Conservation (phyloP, 2,888 invertebrate genomes). For the Phengaris alcon region DNA sequence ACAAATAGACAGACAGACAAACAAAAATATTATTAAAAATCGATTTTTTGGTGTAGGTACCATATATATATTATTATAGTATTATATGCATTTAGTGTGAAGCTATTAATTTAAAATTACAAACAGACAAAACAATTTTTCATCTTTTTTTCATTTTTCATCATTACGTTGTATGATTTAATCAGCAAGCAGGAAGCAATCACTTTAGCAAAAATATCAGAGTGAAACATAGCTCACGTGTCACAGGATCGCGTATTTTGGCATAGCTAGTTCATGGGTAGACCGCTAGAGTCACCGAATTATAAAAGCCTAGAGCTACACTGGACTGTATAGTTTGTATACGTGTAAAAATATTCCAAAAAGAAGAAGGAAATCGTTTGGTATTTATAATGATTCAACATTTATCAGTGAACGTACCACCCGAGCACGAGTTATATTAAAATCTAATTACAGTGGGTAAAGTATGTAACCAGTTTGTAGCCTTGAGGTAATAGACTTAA, state of each 20-base stretch:
- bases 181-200: not conserved
- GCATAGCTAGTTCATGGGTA: not conserved
- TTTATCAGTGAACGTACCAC: not conserved
- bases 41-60: too few species aligned
- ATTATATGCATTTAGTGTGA: too few species aligned
- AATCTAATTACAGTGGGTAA: slow-evolving; percentile 8
- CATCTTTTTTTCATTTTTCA: too few species aligned
- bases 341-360: not conserved
- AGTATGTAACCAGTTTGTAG: slow-evolving; percentile 12
- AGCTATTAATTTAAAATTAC: too few species aligned
- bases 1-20: too few species aligned
- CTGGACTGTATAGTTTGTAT: not conserved
- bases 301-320: not conserved
- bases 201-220: not conserved
- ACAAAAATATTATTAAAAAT: too few species aligned
- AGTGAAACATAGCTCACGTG: not conserved
- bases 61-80: too few species aligned
- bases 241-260: not conserved
- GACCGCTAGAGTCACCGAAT: not conserved
- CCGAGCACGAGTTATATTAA: not conserved
- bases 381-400: slow-evolving; percentile 7
- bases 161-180: not conserved
- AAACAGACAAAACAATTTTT: too few species aligned
- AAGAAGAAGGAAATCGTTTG: not conserved
- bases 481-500: slow-evolving; percentile 13